Evolutionary conservation across 2,113 vertebrate species (phyloP).

Genomic region (Stictonetta naevosa): DNA sequence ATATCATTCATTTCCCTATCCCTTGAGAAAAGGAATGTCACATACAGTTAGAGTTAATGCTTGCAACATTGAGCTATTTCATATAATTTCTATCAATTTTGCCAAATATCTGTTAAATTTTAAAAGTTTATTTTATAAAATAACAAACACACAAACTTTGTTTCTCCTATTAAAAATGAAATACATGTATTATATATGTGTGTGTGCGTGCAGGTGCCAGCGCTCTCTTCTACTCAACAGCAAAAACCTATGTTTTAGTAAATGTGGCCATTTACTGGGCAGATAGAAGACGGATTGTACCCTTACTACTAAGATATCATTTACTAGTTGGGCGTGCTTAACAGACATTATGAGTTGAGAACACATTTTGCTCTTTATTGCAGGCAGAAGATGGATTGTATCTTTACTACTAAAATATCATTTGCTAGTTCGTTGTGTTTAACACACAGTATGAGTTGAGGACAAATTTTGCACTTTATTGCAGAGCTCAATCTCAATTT

Average conservation of each 20-base stretch:
- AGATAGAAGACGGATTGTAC: neutral
- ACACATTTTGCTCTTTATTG: neutral
- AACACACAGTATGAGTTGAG: neutral
- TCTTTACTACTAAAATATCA: neutral
- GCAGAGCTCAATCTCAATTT: neutral
- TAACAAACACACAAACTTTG: neutral
- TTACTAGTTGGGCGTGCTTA: neutral
- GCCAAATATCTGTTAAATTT: neutral
- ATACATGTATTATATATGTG: neutral
- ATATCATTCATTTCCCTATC: neutral
- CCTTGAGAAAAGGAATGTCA: neutral
- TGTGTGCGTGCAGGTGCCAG: rapidly evolving
- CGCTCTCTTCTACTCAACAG: neutral
- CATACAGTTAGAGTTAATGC: neutral
- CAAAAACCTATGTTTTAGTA: neutral
- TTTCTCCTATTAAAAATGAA: neutral
- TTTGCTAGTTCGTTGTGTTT: neutral
- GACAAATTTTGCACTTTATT: neutral
- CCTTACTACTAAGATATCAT: neutral
- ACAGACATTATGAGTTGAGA: neutral
- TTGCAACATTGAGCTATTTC: neutral
- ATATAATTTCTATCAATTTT: neutral
- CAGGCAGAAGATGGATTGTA: neutral
- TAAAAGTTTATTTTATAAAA: neutral
- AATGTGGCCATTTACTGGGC: neutral